phyloP scores from a whole-genome alignment of 2,113 vertebrate genomes.

The Gadus chalcogrammus region DNA sequence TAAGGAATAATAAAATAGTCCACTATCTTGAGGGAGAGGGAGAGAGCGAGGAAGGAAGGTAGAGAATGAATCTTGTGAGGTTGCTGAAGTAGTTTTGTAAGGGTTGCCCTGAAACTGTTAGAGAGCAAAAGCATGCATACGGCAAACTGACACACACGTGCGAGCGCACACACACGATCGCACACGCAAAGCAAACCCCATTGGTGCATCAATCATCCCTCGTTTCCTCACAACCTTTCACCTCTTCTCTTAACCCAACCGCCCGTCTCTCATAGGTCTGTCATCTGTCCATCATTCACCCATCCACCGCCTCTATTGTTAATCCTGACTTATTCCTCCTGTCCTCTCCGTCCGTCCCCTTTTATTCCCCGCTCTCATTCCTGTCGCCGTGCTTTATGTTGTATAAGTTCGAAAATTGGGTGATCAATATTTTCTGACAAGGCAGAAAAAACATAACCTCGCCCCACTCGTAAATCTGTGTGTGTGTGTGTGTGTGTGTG shows the following conservation, averaged over 20 bases:
- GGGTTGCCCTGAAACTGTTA: no score
- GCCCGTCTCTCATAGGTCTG: no score
- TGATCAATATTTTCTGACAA: not conserved
- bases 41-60: no score
- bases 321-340: no score
- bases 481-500: not conserved
- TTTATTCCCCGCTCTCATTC: not conserved
- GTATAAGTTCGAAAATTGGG: no score
- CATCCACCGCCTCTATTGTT: not conserved
- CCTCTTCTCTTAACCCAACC: not conserved
- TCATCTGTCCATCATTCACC: not conserved
- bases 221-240: not conserved
- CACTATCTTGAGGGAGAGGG: no score
- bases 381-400: no score
- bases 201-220: constrained; percentile 15
- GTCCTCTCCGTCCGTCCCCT: not conserved
- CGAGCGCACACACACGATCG: not conserved
- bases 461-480: not conserved
- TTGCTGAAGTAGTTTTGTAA: no score
- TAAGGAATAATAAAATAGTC: no score
- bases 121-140: no score
- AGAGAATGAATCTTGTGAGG: no score
- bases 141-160: not conserved
- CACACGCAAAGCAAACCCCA: not conserved
- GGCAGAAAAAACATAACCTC: not conserved